These are phyloP conservation scores for Macaca mulatta DNA, from an alignment of 2,113 vertebrate species.

Conservation along the genomic window DNA sequence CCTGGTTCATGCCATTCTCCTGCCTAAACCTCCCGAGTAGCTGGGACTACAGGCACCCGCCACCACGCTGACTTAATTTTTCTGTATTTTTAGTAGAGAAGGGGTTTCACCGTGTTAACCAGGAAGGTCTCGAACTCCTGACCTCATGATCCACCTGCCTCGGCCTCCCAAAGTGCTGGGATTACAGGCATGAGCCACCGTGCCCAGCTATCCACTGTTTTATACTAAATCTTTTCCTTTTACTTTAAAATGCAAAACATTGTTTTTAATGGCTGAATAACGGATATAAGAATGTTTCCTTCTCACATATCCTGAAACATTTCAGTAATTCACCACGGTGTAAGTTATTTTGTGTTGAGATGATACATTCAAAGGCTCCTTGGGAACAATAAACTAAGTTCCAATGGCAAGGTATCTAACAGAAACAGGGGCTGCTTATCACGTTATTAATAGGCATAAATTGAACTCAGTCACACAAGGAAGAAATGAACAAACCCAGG, in stretches of 20 bases:
- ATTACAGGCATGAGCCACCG: too few species aligned
- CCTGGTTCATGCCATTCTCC: too few species aligned
- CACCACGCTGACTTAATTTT: too few species aligned
- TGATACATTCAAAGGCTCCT: neutral
- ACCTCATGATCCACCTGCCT: too few species aligned
- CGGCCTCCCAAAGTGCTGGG: too few species aligned
- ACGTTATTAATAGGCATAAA: neutral
- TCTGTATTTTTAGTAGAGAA: too few species aligned
- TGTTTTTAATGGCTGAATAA: neutral
- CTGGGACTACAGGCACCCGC: too few species aligned
- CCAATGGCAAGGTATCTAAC: neutral
- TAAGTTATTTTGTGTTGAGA: neutral
- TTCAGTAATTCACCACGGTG: neutral
- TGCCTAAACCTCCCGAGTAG: too few species aligned
- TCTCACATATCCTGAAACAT: neutral
- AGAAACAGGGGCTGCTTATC: neutral
- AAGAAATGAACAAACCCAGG: neutral
- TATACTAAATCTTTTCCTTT: neutral
- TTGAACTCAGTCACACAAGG: neutral
- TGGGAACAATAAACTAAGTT: neutral
- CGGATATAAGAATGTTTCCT: neutral
- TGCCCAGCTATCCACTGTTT: neutral
- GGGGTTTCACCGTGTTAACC: too few species aligned
- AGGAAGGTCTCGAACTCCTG: too few species aligned
- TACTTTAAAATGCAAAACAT: neutral